These are phyloP conservation scores for Etia nguti DNA, from an alignment of 2,113 vertebrate genomes.

Conservation along the genomic window DNA sequence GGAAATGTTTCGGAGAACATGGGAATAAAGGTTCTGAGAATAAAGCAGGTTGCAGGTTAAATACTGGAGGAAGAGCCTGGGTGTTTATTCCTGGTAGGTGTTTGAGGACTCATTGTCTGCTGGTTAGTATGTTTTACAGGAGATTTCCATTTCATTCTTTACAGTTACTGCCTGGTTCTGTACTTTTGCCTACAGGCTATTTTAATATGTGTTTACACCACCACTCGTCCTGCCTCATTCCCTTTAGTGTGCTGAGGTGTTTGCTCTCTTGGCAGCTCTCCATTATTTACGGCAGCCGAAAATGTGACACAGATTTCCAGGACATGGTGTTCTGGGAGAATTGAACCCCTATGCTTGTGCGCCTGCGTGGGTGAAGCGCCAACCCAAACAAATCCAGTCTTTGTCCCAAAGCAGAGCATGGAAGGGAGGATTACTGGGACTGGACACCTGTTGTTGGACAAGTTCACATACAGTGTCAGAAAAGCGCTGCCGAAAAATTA, in stretches of 20 bases:
- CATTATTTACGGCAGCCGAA: conserved; percentile 1
- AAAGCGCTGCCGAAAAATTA: not conserved
- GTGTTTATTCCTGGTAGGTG: not conserved
- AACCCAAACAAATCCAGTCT: conserved; percentile 1
- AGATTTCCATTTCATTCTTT: not conserved
- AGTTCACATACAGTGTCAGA: not conserved
- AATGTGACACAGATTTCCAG: conserved; percentile 26
- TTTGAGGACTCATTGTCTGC: not conserved
- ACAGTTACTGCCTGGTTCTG: not conserved
- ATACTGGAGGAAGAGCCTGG: not conserved
- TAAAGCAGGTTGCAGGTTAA: not conserved
- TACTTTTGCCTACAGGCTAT: not conserved
- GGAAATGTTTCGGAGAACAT: not conserved
- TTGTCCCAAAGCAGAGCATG: not conserved
- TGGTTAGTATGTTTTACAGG: not conserved
- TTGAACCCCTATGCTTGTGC: not conserved
- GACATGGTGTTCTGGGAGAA: not conserved
- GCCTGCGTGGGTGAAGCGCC: not conserved
- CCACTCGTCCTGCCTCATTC: not conserved
- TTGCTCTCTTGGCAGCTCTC: not conserved
- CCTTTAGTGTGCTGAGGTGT: not conserved
- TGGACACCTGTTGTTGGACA: conserved; percentile 2
- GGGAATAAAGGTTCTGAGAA: not conserved
- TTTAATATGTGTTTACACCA: not conserved
- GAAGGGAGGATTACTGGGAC: not conserved